Percentiles rank a stretch among this genome's conserved stretches.
Conservation (phyloP, 1,140 invertebrate genomes). For the Paraescarpia echinospica region DNA sequence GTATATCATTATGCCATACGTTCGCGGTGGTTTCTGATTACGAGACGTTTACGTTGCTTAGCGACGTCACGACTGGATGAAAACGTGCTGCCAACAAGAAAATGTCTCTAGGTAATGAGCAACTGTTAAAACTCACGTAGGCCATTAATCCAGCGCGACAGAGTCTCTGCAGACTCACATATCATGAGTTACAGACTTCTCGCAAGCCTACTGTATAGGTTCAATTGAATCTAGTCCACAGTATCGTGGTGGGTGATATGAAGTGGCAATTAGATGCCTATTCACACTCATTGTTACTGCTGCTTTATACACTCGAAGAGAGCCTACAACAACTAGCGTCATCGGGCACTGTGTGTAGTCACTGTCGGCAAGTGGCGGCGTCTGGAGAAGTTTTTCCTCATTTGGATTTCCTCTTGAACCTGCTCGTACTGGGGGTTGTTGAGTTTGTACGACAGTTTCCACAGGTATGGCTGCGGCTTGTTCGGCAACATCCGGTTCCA, state of each 20-base stretch:
- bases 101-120: background rate
- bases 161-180: background rate
- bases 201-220: no score
- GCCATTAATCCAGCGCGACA: background rate
- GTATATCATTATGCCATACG: no score
- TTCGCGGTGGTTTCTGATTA: no score
- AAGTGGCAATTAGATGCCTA: no score
- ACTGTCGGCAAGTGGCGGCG: background rate
- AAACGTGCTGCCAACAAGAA: background rate
- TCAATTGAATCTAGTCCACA: no score
- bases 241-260: no score
- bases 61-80: no score
- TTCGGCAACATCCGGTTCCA: constrained; percentile 28
- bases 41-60: no score
- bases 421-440: constrained; percentile 47
- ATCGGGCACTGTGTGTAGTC: background rate
- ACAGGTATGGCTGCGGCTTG: constrained; percentile 32
- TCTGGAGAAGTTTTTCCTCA: background rate
- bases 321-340: background rate
- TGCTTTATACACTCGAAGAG: no score
- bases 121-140: background rate
- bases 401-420: constrained; percentile 26
- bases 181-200: no score
- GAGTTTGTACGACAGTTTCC: constrained; percentile 51
- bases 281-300: no score